Base-by-base conservation (phyloP, 2,113 vertebrate species). In the Mus pahari region DNA sequence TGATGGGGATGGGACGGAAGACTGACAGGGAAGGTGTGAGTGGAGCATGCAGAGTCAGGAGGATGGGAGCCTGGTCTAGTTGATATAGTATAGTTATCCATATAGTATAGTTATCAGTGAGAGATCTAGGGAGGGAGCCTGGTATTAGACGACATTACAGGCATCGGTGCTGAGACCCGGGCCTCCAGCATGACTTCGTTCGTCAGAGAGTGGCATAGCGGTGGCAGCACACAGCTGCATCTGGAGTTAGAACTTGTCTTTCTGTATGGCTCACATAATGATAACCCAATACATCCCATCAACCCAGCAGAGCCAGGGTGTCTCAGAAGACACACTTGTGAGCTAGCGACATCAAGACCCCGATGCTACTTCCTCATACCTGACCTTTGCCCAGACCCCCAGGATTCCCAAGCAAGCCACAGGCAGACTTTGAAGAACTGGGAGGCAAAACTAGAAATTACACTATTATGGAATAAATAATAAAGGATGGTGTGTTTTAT, bases 401-500 rank as follows among this genome's bases (percentile, higher is more conserved):
- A 77, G 68, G 58, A 73, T 91, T 86, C 81, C 58, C 53, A 66
- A 36, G 48, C n/a, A 3, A 83, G 53, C 79, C 42, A 28, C n/a
- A 58, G 28, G 42, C 11, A 74, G 74, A 93, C 39, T 70, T 94
- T 71, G 71, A 71, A 90, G 88, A 92, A 79, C 31, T 84, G 55
- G 68, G 53, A 97, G 9, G 22, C 31, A 84, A 86, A 89, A 79
- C 20, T 78, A 39, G 58, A 88, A 90, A 94, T 93, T 78, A 97
- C 78, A 50, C 66, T 48, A 83, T 88, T 95, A 74, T 42, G n/a
- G 48, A 48, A 48, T 77, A 88, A 88, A 88, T 95, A 94, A 81
- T 94, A 90, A 96, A 96, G 91, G 92, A 93, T 86, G 55, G 70
- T 90, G 64, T 64, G 64, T 87, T 94, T 89, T 90, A 24, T 50